Evolutionary conservation across 2,113 vertebrate genomes (phyloP).

Genomic region (Microcebus lehilahytsara): DNA sequence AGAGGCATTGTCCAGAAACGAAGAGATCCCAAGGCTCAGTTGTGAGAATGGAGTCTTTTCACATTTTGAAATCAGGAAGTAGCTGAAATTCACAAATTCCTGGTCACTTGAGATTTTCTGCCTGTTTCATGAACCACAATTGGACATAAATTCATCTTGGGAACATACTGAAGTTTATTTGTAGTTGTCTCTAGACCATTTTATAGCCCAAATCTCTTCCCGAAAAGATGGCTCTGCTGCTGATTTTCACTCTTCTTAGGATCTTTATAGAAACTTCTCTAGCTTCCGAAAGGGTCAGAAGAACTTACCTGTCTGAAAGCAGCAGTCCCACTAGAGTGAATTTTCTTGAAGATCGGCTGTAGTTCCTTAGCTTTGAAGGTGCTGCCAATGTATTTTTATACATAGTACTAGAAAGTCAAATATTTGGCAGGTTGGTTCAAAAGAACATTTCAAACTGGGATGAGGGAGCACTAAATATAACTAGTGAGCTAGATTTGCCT

Average conservation of each 20-base stretch:
- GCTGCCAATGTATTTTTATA: constrained; percentile 8
- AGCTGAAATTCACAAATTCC: not conserved
- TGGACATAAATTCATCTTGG: constrained; percentile 41
- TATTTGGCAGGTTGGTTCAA: constrained; percentile 27
- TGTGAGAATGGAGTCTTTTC: not conserved
- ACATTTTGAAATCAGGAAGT: not conserved
- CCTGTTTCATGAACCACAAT: constrained; percentile 15
- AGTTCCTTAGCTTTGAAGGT: constrained; percentile 8
- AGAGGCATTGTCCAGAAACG: not conserved
- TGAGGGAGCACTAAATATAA: not conserved
- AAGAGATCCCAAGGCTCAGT: not conserved
- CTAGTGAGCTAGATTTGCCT: not conserved
- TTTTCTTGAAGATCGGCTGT: not conserved
- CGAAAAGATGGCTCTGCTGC: not conserved
- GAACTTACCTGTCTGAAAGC: not conserved
- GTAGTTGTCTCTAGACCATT: not conserved
- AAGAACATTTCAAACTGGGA: constrained; percentile 23
- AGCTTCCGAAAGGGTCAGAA: not conserved
- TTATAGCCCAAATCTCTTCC: not conserved
- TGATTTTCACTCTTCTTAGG: not conserved
- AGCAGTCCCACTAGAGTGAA: not conserved
- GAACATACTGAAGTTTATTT: not conserved
- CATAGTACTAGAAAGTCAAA: not conserved
- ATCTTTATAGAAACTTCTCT: not conserved
- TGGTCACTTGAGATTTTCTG: constrained; percentile 43